phyloP scores from a whole-genome alignment of 2,113 vertebrate genomes.

The Psilopogon haemacephalus region DNA sequence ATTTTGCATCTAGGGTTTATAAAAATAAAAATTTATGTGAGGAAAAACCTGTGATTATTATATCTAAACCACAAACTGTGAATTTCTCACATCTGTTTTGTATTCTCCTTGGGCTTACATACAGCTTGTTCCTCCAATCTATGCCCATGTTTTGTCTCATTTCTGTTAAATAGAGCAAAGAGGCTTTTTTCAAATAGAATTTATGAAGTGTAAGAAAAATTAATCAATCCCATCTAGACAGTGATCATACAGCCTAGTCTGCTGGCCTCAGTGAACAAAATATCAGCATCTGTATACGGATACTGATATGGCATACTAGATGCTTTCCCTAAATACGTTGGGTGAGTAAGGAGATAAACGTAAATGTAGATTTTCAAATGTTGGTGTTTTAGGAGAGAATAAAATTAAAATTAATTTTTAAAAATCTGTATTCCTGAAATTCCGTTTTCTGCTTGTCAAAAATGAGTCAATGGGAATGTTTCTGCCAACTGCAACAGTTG shows the following conservation, averaged over 20 bases:
- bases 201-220: neutral
- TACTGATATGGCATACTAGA: neutral
- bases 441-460: neutral
- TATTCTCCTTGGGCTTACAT: conserved; percentile 8
- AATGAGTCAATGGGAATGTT: neutral
- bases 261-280: neutral
- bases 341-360: neutral
- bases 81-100: conserved; percentile 20
- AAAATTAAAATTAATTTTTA: too few relatives aligned
- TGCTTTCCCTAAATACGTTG: neutral
- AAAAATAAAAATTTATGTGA: neutral
- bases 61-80: conserved; percentile 1
- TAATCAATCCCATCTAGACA: neutral
- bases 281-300: neutral
- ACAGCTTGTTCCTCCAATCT: neutral
- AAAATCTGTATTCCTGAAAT: neutral
- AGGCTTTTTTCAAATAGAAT: neutral
- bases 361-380: neutral
- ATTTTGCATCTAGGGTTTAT: neutral
- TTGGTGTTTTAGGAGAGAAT: neutral
- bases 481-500: conserved; percentile 34
- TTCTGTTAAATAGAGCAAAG: neutral
- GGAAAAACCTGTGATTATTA: neutral
- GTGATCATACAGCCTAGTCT: neutral
- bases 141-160: neutral